A percentile compares a stretch with the other conserved stretches of the same genome.
These are phyloP conservation scores for Ditylenchus weischeri DNA, from an alignment of 2,888 invertebrate species.

Conservation along the genomic window DNA sequence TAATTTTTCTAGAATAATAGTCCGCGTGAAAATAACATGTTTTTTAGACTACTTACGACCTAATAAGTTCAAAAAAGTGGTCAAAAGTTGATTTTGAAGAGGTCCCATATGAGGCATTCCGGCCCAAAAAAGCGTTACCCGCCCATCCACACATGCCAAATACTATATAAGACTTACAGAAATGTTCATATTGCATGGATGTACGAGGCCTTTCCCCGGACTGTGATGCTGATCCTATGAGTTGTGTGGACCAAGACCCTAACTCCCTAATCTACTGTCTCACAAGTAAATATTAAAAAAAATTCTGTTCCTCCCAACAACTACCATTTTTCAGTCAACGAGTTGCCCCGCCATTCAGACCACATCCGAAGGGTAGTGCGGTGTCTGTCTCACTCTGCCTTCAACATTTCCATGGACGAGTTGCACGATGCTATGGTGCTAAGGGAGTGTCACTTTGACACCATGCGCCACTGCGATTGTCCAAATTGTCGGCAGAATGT, in stretches of 20 bases:
- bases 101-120: too few species aligned
- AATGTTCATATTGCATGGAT: slow-evolving; percentile 19
- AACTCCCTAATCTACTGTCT: slow-evolving; percentile 14
- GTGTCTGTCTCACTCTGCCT: slow-evolving; percentile 9
- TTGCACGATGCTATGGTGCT: slow-evolving; percentile 3
- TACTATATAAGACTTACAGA: background rate
- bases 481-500: slow-evolving; percentile 3
- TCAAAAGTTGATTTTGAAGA: too few species aligned
- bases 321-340: background rate
- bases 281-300: background rate
- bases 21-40: too few species aligned
- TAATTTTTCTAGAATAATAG: too few species aligned
- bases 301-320: too few species aligned
- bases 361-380: slow-evolving; percentile 8
- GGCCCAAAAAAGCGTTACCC: too few species aligned
- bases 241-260: slow-evolving; percentile 2
- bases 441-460: slow-evolving; percentile 13
- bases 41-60: too few species aligned
- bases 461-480: slow-evolving; percentile 8
- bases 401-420: slow-evolving; percentile 8
- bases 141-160: too few species aligned
- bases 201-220: slow-evolving; percentile 4
- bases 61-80: too few species aligned
- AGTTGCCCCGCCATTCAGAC: background rate
- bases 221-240: slow-evolving; percentile 13